A percentile compares a stretch with the other conserved stretches of the same genome.
These are phyloP conservation scores for Heterotilapia buettikoferi DNA, from an alignment of 2,113 vertebrate genomes.

Conservation along the genomic window DNA sequence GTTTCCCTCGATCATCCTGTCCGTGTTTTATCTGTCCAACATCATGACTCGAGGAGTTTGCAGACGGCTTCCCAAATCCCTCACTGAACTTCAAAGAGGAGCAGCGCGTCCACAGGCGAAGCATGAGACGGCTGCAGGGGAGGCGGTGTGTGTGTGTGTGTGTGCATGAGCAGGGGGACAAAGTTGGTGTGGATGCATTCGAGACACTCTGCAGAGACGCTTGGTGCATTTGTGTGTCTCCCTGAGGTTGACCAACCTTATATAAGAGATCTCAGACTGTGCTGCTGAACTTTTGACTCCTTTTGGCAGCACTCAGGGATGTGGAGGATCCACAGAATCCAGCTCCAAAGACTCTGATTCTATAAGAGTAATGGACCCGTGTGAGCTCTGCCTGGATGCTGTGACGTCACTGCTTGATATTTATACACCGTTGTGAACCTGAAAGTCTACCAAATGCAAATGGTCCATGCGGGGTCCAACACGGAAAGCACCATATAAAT, in stretches of 20 bases:
- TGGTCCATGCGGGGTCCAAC: background rate
- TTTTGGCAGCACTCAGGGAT: background rate
- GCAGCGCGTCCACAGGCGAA: background rate
- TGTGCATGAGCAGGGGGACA: background rate
- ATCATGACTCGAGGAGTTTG: background rate
- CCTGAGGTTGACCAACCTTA: background rate
- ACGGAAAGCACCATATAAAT: background rate
- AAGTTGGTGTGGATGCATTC: background rate
- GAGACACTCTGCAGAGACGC: background rate
- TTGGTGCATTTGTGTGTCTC: background rate
- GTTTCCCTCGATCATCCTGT: background rate
- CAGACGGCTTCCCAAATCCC: background rate
- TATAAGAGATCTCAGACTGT: background rate
- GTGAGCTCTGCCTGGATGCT: background rate
- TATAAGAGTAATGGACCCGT: background rate
- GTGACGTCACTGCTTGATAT: background rate
- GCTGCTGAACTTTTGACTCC: constrained; percentile 13
- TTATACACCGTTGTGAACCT: background rate
- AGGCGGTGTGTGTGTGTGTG: background rate
- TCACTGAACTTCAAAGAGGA: constrained; percentile 12
- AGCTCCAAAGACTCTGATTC: background rate
- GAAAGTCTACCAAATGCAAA: background rate
- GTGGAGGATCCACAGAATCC: background rate
- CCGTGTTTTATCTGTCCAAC: background rate
- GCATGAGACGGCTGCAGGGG: background rate